phyloP scores from a whole-genome alignment of 2,888 invertebrate species.

The Lacanobia wlatinum region DNA sequence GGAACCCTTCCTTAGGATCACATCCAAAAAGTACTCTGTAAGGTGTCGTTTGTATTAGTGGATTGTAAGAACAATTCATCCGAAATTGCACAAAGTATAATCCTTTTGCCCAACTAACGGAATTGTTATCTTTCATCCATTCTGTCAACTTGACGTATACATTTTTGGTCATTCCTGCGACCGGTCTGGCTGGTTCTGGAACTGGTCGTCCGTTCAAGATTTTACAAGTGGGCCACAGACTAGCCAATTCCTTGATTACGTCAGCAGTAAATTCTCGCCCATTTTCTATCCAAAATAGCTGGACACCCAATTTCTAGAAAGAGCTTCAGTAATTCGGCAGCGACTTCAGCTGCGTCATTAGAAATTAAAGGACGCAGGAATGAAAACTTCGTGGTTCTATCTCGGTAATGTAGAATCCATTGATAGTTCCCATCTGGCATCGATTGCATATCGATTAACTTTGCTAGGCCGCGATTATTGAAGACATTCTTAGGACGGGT shows the following conservation, averaged over 20 bases:
- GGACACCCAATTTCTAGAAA: slow-evolving; percentile 46
- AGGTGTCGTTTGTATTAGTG: slow-evolving; percentile 22
- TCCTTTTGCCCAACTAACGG: slow-evolving; percentile 35
- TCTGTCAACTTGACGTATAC: neutral
- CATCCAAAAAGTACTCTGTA: slow-evolving; percentile 37
- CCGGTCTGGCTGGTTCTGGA: neutral
- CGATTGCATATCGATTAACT: slow-evolving; percentile 26
- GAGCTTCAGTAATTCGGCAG: slow-evolving; percentile 38
- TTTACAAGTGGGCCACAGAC: slow-evolving; percentile 31
- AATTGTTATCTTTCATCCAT: slow-evolving; percentile 39
- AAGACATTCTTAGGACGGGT: neutral
- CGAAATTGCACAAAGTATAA: slow-evolving; percentile 46
- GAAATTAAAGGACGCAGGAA: slow-evolving; percentile 38
- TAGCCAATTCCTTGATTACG: slow-evolving; percentile 30
- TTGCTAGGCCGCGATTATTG: slow-evolving; percentile 12
- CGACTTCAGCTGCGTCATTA: slow-evolving; percentile 15
- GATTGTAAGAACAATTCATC: slow-evolving; percentile 22
- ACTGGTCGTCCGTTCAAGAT: slow-evolving; percentile 34
- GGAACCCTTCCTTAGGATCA: slow-evolving; percentile 21
- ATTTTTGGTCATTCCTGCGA: neutral
- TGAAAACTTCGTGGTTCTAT: slow-evolving; percentile 31
- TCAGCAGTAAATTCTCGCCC: slow-evolving; percentile 27
- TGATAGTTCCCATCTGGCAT: slow-evolving; percentile 24
- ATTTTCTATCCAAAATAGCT: slow-evolving; percentile 15
- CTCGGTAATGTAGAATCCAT: slow-evolving; percentile 50